Evolutionary conservation across 2,797 vertebrate genomes (phyloP).

Genomic region (Merluccius polli): DNA sequence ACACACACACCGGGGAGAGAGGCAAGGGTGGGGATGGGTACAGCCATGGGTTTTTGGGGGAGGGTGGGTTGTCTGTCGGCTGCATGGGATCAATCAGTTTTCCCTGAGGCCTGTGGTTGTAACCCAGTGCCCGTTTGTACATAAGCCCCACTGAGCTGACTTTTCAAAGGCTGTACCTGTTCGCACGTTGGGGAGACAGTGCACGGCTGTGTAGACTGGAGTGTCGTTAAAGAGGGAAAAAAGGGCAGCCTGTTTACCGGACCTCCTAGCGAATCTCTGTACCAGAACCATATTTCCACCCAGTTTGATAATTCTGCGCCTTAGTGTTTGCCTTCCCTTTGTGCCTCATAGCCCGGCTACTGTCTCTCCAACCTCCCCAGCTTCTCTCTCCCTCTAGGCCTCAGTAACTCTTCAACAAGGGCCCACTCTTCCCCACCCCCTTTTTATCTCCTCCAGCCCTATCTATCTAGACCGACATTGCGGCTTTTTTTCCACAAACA

Average conservation of each 20-base stretch:
- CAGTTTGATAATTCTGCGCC: conserved; percentile 45
- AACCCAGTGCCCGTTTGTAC: conserved; percentile 66
- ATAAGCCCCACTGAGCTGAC: conserved; percentile 61
- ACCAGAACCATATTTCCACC: conserved; percentile 38
- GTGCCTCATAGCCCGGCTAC: conserved; percentile 31
- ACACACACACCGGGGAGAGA: conserved; percentile 28
- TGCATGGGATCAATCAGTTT: conserved; percentile 57
- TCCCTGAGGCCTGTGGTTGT: conserved; percentile 57
- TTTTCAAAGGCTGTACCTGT: conserved; percentile 45
- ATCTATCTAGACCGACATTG: conserved; percentile 39
- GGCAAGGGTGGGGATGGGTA: conserved; percentile 31
- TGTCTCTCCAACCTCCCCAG: conserved; percentile 29
- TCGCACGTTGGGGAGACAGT: conserved; percentile 51
- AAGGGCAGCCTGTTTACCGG: conserved; percentile 61
- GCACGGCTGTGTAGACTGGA: conserved; percentile 39
- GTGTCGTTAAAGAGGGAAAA: conserved; percentile 29
- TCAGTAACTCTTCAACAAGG: not conserved
- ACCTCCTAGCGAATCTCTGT: conserved; percentile 46
- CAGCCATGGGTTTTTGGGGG: conserved; percentile 22
- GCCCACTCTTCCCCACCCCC: no score
- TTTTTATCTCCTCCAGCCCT: conserved; percentile 20
- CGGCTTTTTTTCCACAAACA: conserved; percentile 19
- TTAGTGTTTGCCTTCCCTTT: conserved; percentile 44
- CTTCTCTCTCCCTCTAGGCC: not conserved
- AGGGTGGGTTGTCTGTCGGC: conserved; percentile 47